phyloP scores from a whole-genome alignment of 2,113 vertebrate species.

The Silurus meridionalis region DNA sequence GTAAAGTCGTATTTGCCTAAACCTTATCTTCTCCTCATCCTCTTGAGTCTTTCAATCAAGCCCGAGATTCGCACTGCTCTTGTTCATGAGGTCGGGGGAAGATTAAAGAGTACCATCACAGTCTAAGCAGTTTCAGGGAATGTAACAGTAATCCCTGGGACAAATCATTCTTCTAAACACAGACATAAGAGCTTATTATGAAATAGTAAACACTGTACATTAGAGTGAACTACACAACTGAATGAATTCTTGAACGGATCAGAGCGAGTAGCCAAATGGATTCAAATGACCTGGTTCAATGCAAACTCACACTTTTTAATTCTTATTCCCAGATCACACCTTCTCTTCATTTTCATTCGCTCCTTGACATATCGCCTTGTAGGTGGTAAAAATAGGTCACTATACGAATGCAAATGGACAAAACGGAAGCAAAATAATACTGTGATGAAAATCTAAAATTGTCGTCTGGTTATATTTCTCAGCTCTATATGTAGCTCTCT shows the following conservation, averaged over 20 bases:
- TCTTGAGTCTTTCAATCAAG: not conserved
- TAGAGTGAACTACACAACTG: not conserved
- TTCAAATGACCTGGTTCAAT: not conserved
- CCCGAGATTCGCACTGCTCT: not conserved
- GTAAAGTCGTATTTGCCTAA: not conserved
- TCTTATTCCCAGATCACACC: not conserved
- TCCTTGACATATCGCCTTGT: not conserved
- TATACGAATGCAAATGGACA: not conserved
- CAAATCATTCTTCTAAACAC: not conserved
- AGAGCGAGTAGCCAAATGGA: not conserved
- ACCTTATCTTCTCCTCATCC: not conserved
- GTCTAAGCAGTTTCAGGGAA: not conserved
- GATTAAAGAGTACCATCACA: not conserved
- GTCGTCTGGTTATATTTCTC: no score
- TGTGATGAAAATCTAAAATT: no score
- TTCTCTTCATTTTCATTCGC: not conserved
- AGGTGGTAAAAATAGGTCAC: not conserved
- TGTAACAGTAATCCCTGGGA: not conserved
- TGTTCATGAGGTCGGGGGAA: not conserved
- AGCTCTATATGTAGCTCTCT: no score
- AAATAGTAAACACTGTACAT: not conserved
- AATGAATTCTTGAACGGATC: not conserved
- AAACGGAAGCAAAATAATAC: not conserved
- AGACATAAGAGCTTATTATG: not conserved
- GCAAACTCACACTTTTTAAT: not conserved